phyloP scores from a whole-genome alignment of 2,113 vertebrate genomes.

The Xiphophorus hellerii region DNA sequence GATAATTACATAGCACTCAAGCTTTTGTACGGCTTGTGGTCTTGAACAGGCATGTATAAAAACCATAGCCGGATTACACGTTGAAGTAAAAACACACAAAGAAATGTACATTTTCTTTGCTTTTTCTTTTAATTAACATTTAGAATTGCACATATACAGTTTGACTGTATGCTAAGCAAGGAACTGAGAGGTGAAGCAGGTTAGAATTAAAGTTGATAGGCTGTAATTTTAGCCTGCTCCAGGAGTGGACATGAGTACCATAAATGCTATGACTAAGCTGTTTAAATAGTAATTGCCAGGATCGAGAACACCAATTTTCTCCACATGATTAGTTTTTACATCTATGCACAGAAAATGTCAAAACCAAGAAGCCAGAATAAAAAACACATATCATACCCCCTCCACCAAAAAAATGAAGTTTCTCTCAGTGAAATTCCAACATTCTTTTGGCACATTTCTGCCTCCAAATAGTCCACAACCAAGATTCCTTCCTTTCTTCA shows the following conservation, averaged over 20 bases:
- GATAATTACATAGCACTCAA: conserved; percentile 64
- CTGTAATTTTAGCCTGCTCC: neutral
- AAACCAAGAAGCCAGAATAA: neutral
- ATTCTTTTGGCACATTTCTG: too few species aligned
- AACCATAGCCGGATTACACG: conserved; percentile 41
- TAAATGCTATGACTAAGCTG: conserved; percentile 1
- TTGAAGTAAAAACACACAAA: conserved; percentile 16
- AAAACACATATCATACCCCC: neutral
- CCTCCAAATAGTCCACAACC: too few species aligned
- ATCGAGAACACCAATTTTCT: neutral
- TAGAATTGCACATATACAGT: neutral
- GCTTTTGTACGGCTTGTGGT: conserved; percentile 49
- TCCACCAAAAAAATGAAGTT: too few species aligned
- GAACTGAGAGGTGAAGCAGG: neutral
- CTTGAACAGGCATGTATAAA: conserved; percentile 42
- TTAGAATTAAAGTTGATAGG: conserved; percentile 19
- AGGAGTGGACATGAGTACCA: neutral
- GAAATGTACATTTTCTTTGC: conserved; percentile 1
- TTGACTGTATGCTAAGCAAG: neutral
- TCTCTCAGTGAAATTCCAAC: too few species aligned
- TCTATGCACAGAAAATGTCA: neutral
- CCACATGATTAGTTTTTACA: neutral
- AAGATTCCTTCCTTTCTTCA: too few species aligned
- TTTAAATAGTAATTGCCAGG: conserved; percentile 2
- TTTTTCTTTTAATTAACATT: neutral